Conservation (phyloP, 2,888 invertebrate species). For the Nomada lathburiana region DNA sequence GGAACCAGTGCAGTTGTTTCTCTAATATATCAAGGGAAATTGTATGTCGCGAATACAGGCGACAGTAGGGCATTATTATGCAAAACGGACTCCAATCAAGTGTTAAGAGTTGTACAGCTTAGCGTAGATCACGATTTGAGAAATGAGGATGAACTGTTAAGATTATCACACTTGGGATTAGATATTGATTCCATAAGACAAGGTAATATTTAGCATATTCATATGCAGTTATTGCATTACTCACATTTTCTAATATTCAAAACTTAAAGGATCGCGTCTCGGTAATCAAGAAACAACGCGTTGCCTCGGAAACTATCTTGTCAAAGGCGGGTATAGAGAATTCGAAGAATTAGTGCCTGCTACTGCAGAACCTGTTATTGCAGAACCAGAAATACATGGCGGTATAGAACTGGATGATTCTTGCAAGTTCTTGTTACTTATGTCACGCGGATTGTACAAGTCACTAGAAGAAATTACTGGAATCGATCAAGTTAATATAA, state of each 20-base stretch:
- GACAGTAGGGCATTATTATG: conserved; percentile 92
- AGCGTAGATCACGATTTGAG: conserved; percentile 93
- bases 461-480: conserved; percentile 92
- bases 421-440: conserved; percentile 92
- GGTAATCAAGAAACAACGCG: conserved; percentile 93
- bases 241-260: not conserved
- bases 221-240: not conserved
- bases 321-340: conserved; percentile 94
- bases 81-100: conserved; percentile 91
- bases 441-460: conserved; percentile 94
- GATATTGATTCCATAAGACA: conserved; percentile 89
- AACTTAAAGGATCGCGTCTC: conserved; percentile 87
- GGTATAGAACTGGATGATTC: conserved; percentile 92
- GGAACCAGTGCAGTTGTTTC: conserved; percentile 94
- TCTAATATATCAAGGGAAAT: conserved; percentile 90
- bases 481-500: conserved; percentile 92
- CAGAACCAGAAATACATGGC: conserved; percentile 93
- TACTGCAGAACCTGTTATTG: conserved; percentile 91
- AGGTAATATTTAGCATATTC: conserved; percentile 78
- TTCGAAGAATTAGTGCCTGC: conserved; percentile 91
- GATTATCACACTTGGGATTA: conserved; percentile 91
- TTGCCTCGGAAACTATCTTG: conserved; percentile 94
- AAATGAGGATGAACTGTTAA: conserved; percentile 93
- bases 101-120: conserved; percentile 91
- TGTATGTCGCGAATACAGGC: conserved; percentile 96